Base-by-base conservation (phyloP, 2,113 vertebrate species). In the Pitta sordida region DNA sequence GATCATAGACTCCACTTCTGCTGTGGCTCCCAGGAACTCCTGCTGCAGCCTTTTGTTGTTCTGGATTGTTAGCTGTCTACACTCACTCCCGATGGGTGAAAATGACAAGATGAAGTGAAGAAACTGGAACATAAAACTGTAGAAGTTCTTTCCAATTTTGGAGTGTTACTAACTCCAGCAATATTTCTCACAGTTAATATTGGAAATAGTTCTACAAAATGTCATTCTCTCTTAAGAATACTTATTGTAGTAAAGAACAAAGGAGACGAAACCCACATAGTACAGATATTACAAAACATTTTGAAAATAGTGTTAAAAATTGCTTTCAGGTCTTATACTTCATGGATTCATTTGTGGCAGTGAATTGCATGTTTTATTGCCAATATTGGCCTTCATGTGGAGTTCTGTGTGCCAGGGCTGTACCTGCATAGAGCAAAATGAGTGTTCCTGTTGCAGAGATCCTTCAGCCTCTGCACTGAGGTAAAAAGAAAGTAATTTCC, bases 21-120 rank as follows among this genome's bases (percentile, higher is more conserved):
- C 60, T 77, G 0, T 37, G 26, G 41, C 22, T 44, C 60, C 30
- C 5, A 7, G 69, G 56, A 94, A 21, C 44, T 74, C 26, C 46
- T 92, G 46, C 76, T 92, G n/a, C 29, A 88, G 64, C 64, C 48
- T 82, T 95, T 75, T 91, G 37, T 62, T 93, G 19, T 69, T 90
- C 71, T 86, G 48, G 55, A 60, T 64, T 67, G 36, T 48, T 70
- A 70, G 56, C 51, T 55, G 29, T 51, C 39, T 36, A n/a, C 18
- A 21, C 19, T 75, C 30, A 63, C 27, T 63, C 69, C 83, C 43
- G 27, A 15, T 63, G 52, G 68, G 24, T 55, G 56, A 63, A 88
- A 88, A 75, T 12, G 19, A 21, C 58, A 63, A 62, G n/a, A 59
- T 39, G 52, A 69, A 4, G 2, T 62, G 48, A 34, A 90, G 60